Conservation (phyloP, 2,888 invertebrate species). For the Alloplasta piceator region DNA sequence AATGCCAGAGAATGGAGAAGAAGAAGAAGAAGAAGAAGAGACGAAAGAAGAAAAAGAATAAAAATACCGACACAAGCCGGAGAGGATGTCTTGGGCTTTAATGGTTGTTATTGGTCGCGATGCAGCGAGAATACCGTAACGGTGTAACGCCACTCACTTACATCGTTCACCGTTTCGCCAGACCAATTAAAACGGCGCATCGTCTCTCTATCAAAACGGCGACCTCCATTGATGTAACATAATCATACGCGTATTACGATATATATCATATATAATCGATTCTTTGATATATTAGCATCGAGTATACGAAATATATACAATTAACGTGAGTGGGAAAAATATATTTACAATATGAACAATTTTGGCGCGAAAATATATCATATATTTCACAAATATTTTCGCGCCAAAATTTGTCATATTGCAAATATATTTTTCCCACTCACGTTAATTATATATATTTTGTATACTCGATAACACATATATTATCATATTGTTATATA, state of each 20-base stretch:
- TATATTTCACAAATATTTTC: too few relatives aligned
- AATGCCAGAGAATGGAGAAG: background rate
- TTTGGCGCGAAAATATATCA: too few relatives aligned
- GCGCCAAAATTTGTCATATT: too few relatives aligned
- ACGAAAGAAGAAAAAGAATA: slow-evolving; percentile 1
- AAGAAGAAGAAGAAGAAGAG: slow-evolving; percentile 14
- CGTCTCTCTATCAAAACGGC: slow-evolving; percentile 26
- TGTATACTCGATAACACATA: too few relatives aligned
- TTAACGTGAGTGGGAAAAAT: too few relatives aligned
- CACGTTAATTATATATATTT: too few relatives aligned
- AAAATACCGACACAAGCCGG: background rate
- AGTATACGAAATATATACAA: too few relatives aligned
- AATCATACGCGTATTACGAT: background rate
- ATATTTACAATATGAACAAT: too few relatives aligned
- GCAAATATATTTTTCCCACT: too few relatives aligned
- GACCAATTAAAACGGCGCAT: slow-evolving; percentile 75
- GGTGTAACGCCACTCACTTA: slow-evolving; percentile 39
- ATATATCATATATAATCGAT: too few relatives aligned
- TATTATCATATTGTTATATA: too few relatives aligned
- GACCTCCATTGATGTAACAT: background rate
- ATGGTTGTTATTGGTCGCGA: slow-evolving; percentile 46
- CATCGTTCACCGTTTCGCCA: slow-evolving; percentile 61
- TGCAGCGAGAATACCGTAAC: slow-evolving; percentile 55
- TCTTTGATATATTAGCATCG: too few relatives aligned
- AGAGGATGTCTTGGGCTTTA: background rate